Percentiles rank a stretch among this genome's conserved stretches.
Conservation (phyloP, 1,140 invertebrate species). For the Mactra quadrangularis region DNA sequence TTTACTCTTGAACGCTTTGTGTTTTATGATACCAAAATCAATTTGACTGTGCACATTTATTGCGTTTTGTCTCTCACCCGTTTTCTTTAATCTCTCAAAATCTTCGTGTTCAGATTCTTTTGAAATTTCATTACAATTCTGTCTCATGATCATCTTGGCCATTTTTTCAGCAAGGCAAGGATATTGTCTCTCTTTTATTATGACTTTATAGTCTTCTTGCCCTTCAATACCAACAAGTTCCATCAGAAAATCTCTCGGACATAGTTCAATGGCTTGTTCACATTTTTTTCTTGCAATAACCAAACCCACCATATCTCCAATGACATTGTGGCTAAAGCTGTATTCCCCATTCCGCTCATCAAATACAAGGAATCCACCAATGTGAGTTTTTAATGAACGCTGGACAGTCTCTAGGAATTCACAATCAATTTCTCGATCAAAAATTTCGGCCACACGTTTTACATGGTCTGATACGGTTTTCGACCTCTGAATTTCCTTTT, state of each 20-base stretch:
- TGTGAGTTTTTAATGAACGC: background rate
- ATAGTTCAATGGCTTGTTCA: background rate
- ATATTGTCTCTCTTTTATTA: background rate
- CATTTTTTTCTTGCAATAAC: constrained; percentile 2
- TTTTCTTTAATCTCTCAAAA: background rate
- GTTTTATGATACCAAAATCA: constrained; percentile 42
- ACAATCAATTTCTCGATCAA: background rate
- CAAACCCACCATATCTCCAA: constrained; percentile 36
- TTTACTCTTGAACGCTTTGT: background rate
- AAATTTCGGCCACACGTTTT: background rate
- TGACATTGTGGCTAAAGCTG: constrained; percentile 26
- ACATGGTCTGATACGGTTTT: background rate
- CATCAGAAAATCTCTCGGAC: constrained; percentile 23
- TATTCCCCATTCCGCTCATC: constrained; percentile 1
- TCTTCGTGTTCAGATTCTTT: background rate
- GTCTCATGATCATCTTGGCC: background rate
- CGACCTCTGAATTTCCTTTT: background rate
- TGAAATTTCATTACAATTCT: background rate
- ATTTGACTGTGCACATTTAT: constrained; percentile 3
- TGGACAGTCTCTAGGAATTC: background rate
- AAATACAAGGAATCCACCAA: background rate
- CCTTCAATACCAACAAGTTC: background rate
- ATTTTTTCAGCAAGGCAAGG: background rate
- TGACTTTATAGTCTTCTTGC: background rate
- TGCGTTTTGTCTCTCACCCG: background rate